A percentile compares a stretch with the other conserved stretches of the same genome.
Evolutionary conservation across 2,113 vertebrate species (phyloP).

Genomic region (Uria lomvia): DNA sequence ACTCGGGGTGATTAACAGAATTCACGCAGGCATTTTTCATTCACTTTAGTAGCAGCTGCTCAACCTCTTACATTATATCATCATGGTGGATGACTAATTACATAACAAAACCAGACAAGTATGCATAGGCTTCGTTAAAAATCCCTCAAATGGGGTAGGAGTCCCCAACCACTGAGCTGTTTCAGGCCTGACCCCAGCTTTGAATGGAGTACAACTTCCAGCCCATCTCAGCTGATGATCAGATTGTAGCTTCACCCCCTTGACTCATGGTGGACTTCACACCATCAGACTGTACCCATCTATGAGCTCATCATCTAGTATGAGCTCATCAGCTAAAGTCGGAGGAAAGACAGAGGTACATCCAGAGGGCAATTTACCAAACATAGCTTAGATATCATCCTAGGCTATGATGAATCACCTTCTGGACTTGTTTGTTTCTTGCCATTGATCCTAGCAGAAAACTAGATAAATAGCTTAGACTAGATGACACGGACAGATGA

Average conservation of each 20-base stretch:
- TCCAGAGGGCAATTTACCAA: neutral
- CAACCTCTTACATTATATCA: neutral
- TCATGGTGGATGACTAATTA: neutral
- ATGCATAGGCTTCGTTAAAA: neutral
- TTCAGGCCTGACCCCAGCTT: neutral
- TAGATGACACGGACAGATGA: neutral
- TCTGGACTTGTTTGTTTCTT: neutral
- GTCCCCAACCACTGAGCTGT: neutral
- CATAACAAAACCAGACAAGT: neutral
- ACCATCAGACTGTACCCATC: neutral
- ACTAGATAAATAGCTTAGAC: neutral
- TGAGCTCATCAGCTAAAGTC: constrained; percentile 7
- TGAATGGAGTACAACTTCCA: neutral
- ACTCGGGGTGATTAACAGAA: neutral
- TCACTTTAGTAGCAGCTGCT: constrained; percentile 15
- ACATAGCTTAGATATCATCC: neutral
- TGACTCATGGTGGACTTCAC: constrained; percentile 9
- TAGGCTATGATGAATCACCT: neutral
- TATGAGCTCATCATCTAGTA: neutral
- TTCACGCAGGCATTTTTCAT: neutral
- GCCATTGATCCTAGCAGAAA: neutral
- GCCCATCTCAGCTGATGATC: neutral
- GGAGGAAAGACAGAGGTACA: neutral
- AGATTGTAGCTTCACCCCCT: neutral
- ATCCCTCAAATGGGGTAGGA: neutral